These are phyloP conservation scores for Parnassius orleans DNA, from an alignment of 2,888 invertebrate genomes.

Conservation along the genomic window DNA sequence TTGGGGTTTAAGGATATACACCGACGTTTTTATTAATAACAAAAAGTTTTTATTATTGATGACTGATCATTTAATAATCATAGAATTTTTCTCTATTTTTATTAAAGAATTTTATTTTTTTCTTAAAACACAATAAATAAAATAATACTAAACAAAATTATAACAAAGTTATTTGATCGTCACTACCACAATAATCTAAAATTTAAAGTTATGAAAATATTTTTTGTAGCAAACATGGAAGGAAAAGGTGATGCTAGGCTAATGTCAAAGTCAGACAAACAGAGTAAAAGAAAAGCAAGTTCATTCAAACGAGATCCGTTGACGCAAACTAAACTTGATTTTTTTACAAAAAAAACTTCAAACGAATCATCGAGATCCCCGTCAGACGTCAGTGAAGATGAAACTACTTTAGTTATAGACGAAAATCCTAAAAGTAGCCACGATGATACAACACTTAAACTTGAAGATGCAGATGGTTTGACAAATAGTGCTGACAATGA, in stretches of 20 bases:
- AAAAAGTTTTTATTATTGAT: no score
- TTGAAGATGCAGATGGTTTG: slow-evolving; percentile 39
- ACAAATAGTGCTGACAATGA: slow-evolving; percentile 43
- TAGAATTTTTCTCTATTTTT: no score
- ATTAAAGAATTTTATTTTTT: no score
- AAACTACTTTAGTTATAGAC: slow-evolving; percentile 55
- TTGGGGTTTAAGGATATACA: no score
- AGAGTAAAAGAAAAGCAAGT: slow-evolving; percentile 67
- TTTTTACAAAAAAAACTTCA: slow-evolving; percentile 60
- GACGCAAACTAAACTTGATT: slow-evolving; percentile 72
- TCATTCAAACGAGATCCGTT: slow-evolving; percentile 73
- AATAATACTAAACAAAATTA: no score
- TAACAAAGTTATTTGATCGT: no score
- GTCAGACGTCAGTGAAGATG: slow-evolving; percentile 55
- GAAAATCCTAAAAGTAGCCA: slow-evolving; percentile 45
- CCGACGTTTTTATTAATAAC: no score
- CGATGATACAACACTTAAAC: slow-evolving; percentile 45
- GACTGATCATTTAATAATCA: no score
- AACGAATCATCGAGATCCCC: slow-evolving; percentile 43
- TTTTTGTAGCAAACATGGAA: slow-evolving; percentile 40
- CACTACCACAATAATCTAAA: no score
- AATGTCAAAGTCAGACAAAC: slow-evolving; percentile 70
- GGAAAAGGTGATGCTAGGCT: slow-evolving; percentile 44
- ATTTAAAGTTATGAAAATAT: background rate
- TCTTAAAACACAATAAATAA: no score